Percentiles rank a stretch among this genome's conserved stretches.
Conservation (phyloP, 2,113 vertebrate species). For the Fulica atra region DNA sequence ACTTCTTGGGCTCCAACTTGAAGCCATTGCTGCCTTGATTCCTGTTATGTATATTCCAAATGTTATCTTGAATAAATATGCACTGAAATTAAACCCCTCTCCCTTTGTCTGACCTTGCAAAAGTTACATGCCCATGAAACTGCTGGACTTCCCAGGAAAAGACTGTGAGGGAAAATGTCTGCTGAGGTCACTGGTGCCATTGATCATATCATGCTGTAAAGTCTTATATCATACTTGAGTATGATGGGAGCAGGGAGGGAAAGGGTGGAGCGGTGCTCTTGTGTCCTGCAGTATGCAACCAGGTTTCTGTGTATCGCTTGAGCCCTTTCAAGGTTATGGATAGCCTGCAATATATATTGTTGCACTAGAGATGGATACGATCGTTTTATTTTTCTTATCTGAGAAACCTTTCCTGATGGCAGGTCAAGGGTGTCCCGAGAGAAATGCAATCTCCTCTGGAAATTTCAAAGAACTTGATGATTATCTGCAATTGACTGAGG, state of each 20-base stretch:
- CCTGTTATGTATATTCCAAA: background rate
- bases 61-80: background rate
- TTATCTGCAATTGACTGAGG: conserved; percentile 67
- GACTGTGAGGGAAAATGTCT: background rate
- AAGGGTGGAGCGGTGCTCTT: background rate
- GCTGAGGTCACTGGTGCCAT: background rate
- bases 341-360: conserved; percentile 3
- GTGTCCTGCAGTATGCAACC: background rate
- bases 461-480: conserved; percentile 62
- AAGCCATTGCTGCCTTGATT: background rate
- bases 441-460: conserved; percentile 60
- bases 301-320: background rate
- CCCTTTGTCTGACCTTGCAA: conserved; percentile 3
- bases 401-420: conserved; percentile 36
- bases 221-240: background rate
- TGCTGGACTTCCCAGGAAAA: background rate
- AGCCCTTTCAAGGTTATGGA: conserved; percentile 15
- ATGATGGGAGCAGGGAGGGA: background rate
- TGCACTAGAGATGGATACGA: conserved; percentile 18
- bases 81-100: background rate
- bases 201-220: background rate
- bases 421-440: conserved; percentile 54
- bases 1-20: too few species aligned
- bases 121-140: background rate
- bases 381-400: conserved; percentile 64